Percentiles rank a stretch among this genome's conserved stretches.
Evolutionary conservation across 2,888 invertebrate species (phyloP).

Genomic region (Ophion slaviceki): DNA sequence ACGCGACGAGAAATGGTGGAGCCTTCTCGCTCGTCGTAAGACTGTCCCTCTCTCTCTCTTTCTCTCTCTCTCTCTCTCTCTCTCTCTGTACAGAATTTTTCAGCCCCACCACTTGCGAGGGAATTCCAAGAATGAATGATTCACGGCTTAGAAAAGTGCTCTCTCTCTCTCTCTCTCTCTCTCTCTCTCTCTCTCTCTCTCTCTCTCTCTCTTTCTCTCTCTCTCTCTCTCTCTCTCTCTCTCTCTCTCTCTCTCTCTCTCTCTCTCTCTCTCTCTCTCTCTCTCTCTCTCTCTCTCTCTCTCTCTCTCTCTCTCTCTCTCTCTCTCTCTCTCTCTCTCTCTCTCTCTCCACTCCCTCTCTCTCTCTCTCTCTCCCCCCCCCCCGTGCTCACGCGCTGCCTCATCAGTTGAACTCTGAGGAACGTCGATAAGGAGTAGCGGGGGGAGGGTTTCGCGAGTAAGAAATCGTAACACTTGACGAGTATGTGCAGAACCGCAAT

Average conservation of each 20-base stretch:
- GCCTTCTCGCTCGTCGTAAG: not conserved
- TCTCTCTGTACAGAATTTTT: constrained; percentile 27
- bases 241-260: no score
- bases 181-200: no score
- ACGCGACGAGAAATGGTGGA: constrained; percentile 41
- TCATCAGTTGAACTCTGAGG: constrained; percentile 34
- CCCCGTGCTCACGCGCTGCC: constrained; percentile 58
- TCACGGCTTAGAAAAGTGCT: constrained; percentile 25
- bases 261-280: no score
- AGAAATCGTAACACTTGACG: constrained; percentile 55
- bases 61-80: not conserved
- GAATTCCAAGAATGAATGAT: constrained; percentile 61
- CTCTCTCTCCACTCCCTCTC: no score
- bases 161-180: not conserved
- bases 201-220: no score
- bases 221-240: no score
- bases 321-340: no score
- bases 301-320: no score
- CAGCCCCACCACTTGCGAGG: constrained; percentile 32
- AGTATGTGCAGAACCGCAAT: constrained; percentile 49
- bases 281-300: no score
- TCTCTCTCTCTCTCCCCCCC: not conserved
- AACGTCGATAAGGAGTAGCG: constrained; percentile 31
- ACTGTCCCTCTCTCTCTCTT: no score
- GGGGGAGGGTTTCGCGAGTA: constrained; percentile 22